These are phyloP conservation scores for Eumeta japonica DNA, from an alignment of 1,140 invertebrate genomes.

Conservation along the genomic window DNA sequence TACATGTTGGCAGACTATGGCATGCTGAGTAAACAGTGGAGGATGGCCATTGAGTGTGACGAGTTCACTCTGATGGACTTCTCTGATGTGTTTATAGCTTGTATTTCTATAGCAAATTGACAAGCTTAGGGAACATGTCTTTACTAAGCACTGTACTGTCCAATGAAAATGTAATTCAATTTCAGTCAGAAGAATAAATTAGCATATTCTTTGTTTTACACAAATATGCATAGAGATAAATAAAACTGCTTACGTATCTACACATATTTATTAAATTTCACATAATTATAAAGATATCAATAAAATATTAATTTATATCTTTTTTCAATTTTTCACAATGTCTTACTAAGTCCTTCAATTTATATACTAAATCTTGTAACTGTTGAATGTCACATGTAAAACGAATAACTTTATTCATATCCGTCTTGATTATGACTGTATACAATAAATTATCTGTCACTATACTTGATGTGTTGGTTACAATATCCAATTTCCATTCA, in stretches of 20 bases:
- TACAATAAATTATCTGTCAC: slow-evolving; percentile 47
- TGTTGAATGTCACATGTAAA: slow-evolving; percentile 65
- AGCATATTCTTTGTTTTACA: too few relatives aligned
- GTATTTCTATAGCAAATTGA: background rate
- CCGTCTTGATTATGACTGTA: slow-evolving; percentile 44
- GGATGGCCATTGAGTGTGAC: background rate
- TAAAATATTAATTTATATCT: slow-evolving; percentile 11
- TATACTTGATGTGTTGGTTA: slow-evolving; percentile 39
- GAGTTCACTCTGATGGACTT: background rate
- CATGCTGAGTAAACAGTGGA: background rate
- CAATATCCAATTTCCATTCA: slow-evolving; percentile 64
- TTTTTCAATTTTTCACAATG: slow-evolving; percentile 60
- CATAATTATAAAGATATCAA: too few relatives aligned
- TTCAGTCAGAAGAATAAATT: too few relatives aligned
- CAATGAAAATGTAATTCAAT: too few relatives aligned
- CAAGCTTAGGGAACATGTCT: background rate
- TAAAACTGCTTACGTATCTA: too few relatives aligned
- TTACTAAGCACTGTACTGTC: too few relatives aligned
- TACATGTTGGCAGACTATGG: too few relatives aligned
- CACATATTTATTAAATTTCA: too few relatives aligned
- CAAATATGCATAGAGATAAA: too few relatives aligned
- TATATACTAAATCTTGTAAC: slow-evolving; percentile 66
- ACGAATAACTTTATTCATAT: slow-evolving; percentile 51
- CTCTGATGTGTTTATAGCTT: background rate
- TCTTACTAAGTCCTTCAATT: slow-evolving; percentile 64